Percentiles rank a stretch among this genome's conserved stretches.
phyloP scores from a whole-genome alignment of 2,113 vertebrate genomes.

The Epinephelus lanceolatus region DNA sequence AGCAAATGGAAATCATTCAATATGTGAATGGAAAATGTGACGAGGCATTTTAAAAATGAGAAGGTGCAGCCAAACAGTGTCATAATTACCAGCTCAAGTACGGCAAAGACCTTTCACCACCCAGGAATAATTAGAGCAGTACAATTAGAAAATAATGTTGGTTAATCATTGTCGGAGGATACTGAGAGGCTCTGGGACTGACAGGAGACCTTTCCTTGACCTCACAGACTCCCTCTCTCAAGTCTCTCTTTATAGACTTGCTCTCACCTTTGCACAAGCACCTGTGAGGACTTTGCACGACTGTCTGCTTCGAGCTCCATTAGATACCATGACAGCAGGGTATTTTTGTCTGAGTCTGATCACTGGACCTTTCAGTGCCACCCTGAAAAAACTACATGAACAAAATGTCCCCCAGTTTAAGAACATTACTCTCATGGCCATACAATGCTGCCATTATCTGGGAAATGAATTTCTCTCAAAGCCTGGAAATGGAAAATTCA shows the following conservation, averaged over 20 bases:
- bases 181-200: background rate
- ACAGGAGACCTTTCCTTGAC: background rate
- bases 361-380: background rate
- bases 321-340: background rate
- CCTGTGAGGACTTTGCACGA: constrained; percentile 22
- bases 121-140: background rate
- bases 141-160: background rate
- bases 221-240: background rate
- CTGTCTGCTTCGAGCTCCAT: background rate
- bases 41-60: background rate
- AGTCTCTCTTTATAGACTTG: constrained; percentile 8
- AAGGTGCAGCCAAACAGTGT: background rate
- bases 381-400: background rate
- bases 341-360: background rate
- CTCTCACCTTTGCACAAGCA: constrained; percentile 24
- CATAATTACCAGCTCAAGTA: background rate
- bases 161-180: constrained; percentile 27
- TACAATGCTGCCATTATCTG: background rate
- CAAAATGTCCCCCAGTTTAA: background rate
- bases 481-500: background rate
- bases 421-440: background rate
- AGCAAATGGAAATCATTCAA: background rate
- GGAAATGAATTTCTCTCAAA: background rate
- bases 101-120: background rate
- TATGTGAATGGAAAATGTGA: background rate